Percentiles rank a stretch among this genome's conserved stretches.
phyloP scores from a whole-genome alignment of 2,113 vertebrate species.

The Myotis lucifugus region DNA sequence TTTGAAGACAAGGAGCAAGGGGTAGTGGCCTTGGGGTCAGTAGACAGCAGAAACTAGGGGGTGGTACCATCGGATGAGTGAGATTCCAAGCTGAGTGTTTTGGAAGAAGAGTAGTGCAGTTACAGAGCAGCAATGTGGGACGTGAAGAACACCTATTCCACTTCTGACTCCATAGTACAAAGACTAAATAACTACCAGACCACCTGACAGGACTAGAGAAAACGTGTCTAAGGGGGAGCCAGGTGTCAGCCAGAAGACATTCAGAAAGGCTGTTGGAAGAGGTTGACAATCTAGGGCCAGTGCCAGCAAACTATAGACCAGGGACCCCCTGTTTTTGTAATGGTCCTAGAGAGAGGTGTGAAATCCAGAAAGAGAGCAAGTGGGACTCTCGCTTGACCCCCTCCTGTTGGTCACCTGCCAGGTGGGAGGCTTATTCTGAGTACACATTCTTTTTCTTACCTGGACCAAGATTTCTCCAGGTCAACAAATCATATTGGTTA shows the following conservation, averaged over 20 bases:
- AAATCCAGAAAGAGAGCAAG: neutral
- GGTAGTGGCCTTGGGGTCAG: neutral
- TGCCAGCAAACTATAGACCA: neutral
- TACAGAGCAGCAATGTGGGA: neutral
- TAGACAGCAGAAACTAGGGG: neutral
- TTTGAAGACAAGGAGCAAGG: neutral
- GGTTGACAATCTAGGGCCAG: neutral
- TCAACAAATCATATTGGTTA: neutral
- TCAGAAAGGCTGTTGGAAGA: neutral
- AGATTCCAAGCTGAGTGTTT: neutral
- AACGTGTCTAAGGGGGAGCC: neutral
- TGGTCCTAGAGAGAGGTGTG: neutral
- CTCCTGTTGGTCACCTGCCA: accelerated
- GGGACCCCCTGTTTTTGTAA: neutral
- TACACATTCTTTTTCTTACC: neutral
- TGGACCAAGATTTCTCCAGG: neutral
- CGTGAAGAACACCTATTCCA: neutral
- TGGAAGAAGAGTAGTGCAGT: neutral
- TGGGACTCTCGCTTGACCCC: neutral
- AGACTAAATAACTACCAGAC: neutral
- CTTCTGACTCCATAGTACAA: neutral
- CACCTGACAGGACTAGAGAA: neutral
- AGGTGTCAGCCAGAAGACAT: neutral
- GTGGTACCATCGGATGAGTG: neutral
- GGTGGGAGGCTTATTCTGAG: neutral